phyloP scores from a whole-genome alignment of 2,113 vertebrate genomes.

The Pelusios castaneus region DNA sequence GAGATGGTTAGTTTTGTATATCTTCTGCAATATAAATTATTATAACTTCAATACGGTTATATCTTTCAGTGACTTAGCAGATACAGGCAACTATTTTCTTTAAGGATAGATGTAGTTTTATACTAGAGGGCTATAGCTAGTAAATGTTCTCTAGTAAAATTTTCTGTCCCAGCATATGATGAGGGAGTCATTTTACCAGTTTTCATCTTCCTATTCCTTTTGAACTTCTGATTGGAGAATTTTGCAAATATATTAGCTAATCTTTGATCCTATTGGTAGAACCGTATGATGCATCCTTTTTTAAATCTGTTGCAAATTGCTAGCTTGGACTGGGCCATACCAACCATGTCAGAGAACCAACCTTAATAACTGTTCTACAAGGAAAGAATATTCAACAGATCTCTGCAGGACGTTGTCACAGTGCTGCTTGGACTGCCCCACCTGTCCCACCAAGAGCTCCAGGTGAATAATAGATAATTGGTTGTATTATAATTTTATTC shows the following conservation, averaged over 20 bases:
- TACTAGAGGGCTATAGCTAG: neutral
- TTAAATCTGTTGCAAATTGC: neutral
- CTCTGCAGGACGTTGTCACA: conserved; percentile 86
- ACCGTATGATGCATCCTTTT: neutral
- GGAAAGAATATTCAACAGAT: conserved; percentile 84
- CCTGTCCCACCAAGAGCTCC: conserved; percentile 80
- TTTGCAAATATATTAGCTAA: neutral
- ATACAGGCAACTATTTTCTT: fast-evolving
- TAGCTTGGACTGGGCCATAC: conserved; percentile 87
- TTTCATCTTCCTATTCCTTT: neutral
- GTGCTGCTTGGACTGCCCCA: conserved; percentile 82
- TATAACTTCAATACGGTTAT: neutral
- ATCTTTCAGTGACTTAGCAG: neutral
- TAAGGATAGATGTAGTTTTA: neutral
- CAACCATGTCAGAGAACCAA: conserved; percentile 86
- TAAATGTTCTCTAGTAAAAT: neutral
- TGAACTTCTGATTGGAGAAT: neutral
- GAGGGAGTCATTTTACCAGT: neutral
- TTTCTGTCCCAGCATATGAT: neutral
- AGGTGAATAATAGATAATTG: conserved; percentile 40
- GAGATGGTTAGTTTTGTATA: neutral
- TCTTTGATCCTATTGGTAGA: conserved; percentile 22
- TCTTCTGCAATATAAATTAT: neutral
- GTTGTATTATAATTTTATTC: fast-evolving
- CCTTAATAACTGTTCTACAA: conserved; percentile 80